Percentiles rank a stretch among this genome's conserved stretches.
Conservation (phyloP, 2,888 invertebrate genomes). For the Chorisops tibialis region DNA sequence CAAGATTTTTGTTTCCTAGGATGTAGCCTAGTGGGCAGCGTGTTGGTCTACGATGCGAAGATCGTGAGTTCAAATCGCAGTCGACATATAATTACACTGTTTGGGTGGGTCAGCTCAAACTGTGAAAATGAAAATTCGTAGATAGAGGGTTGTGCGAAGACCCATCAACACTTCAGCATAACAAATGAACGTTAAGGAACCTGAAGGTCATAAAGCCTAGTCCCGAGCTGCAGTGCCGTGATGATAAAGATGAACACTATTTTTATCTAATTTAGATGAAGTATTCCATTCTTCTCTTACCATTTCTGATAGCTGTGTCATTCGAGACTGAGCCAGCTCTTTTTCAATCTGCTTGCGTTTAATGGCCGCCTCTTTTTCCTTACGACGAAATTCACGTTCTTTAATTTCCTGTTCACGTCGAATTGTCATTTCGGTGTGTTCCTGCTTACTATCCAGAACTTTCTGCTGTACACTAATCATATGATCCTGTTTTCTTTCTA, state of each 20-base stretch:
- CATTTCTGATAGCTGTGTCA: slow-evolving; percentile 45
- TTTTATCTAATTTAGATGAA: not conserved
- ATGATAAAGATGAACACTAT: not conserved
- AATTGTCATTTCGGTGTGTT: slow-evolving; percentile 46
- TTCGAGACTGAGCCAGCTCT: slow-evolving; percentile 44
- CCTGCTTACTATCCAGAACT: slow-evolving; percentile 42
- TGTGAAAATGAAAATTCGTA: no score
- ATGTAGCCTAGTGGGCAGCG: no score
- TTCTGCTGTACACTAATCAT: slow-evolving; percentile 46
- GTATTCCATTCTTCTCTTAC: slow-evolving; percentile 28
- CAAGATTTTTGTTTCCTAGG: no score
- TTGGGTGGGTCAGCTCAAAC: no score
- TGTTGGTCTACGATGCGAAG: no score
- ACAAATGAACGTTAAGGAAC: no score
- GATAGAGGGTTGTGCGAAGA: no score
- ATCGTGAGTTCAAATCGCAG: no score
- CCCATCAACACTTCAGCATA: no score
- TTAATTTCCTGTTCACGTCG: slow-evolving; percentile 48
- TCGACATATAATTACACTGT: no score
- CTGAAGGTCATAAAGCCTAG: no score
- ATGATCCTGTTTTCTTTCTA: slow-evolving; percentile 48
- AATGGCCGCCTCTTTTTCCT: slow-evolving; percentile 46
- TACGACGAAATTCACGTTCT: slow-evolving; percentile 49
- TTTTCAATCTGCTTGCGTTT: slow-evolving; percentile 44
- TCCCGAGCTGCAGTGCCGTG: no score